phyloP scores from a whole-genome alignment of 1,140 invertebrate species.

The Lepidurus apus region DNA sequence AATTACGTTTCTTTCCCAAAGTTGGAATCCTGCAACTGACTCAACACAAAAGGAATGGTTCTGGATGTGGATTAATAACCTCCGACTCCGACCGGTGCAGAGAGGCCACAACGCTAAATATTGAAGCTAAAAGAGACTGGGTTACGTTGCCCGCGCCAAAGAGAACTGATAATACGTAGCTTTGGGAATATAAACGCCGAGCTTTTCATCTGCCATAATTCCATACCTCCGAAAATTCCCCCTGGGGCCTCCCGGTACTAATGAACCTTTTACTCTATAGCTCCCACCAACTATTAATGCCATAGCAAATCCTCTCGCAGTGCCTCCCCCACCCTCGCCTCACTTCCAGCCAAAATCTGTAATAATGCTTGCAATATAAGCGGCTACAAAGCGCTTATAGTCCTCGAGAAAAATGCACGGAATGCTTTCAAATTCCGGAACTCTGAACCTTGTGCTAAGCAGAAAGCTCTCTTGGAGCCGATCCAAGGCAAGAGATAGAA shows the following conservation, averaged over 20 bases:
- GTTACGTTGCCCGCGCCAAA: neutral
- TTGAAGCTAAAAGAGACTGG: neutral
- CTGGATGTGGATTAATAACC: neutral
- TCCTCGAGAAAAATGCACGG: neutral
- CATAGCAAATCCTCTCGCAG: neutral
- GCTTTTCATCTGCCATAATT: slow-evolving; percentile 14
- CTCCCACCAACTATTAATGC: slow-evolving; percentile 9
- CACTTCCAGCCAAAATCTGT: neutral
- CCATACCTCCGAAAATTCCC: slow-evolving; percentile 5
- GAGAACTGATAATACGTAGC: slow-evolving; percentile 19
- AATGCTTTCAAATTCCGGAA: neutral
- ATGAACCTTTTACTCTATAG: slow-evolving; percentile 6
- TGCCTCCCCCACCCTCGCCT: neutral
- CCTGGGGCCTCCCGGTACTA: slow-evolving; percentile 12
- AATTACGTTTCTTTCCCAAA: too few species aligned
- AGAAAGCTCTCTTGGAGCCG: neutral
- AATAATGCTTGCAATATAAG: neutral
- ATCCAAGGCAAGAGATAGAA: neutral
- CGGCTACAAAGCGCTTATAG: neutral
- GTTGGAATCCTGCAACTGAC: neutral
- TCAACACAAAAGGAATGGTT: neutral
- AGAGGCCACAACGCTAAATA: neutral
- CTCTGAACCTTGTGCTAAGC: neutral
- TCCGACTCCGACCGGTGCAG: neutral
- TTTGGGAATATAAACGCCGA: slow-evolving; percentile 6